Percentiles rank a stretch among this genome's conserved stretches.
Conservation (phyloP, 2,113 vertebrate genomes). For the Scophthalmus maximus region DNA sequence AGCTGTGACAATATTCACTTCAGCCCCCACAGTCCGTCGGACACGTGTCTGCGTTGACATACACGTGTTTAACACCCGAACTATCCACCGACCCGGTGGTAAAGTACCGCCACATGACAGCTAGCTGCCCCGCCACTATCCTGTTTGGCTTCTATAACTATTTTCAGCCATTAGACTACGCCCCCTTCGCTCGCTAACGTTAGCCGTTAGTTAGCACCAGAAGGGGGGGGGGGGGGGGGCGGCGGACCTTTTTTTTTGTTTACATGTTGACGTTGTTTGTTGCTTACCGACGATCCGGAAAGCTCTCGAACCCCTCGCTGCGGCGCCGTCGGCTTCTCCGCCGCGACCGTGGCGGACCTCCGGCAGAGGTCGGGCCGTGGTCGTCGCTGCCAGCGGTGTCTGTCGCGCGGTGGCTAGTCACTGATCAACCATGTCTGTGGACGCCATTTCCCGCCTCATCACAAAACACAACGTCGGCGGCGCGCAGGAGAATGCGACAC, state of each 20-base stretch:
- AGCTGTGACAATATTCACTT: conserved; percentile 26
- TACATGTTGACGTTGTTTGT: conserved; percentile 59
- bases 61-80: neutral
- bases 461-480: conserved; percentile 69
- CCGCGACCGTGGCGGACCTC: conserved; percentile 63
- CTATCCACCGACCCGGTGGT: fast-evolving
- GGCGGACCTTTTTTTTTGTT: conserved; percentile 58
- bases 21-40: neutral
- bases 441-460: conserved; percentile 83
- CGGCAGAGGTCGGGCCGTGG: conserved; percentile 57
- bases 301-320: conserved; percentile 48
- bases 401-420: conserved; percentile 62
- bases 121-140: conserved; percentile 35
- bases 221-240: neutral
- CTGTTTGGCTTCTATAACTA: conserved; percentile 50
- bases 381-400: conserved; percentile 60
- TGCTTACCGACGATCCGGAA: conserved; percentile 62
- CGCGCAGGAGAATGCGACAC: conserved; percentile 74
- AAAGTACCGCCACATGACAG: neutral
- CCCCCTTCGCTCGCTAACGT: conserved; percentile 70
- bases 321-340: conserved; percentile 56
- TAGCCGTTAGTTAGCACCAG: conserved; percentile 63
- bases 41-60: no score
- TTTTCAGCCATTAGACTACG: conserved; percentile 76
- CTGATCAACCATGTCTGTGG: conserved; percentile 66